These are phyloP conservation scores for Phrynocephalus versicolor DNA, from an alignment of 2,113 vertebrate species.

Conservation along the genomic window DNA sequence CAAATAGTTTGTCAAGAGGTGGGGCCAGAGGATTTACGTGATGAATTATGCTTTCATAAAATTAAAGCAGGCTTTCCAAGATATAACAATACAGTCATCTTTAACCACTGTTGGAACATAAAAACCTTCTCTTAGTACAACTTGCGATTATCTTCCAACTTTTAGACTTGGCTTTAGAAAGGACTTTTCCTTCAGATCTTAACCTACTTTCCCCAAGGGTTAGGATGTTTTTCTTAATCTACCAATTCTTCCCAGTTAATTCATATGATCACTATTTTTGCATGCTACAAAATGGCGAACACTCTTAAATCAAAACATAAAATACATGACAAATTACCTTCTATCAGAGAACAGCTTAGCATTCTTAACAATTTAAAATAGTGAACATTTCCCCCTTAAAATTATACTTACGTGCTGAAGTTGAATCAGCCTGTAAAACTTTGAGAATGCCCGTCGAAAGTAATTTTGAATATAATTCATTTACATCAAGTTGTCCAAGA, in stretches of 20 bases:
- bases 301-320: not conserved
- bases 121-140: too few species aligned
- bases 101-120: not conserved
- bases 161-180: conserved; percentile 18
- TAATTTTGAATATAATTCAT: conserved; percentile 92
- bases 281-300: not conserved
- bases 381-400: not conserved
- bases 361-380: not conserved
- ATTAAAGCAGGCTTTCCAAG: not conserved
- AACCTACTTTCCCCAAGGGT: too few species aligned
- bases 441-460: conserved; percentile 92
- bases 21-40: not conserved
- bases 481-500: conserved; percentile 95
- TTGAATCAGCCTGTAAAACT: conserved; percentile 76
- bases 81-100: not conserved
- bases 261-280: too few species aligned
- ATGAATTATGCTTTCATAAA: not conserved
- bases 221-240: not conserved
- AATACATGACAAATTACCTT: too few species aligned
- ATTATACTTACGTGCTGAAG: conserved; percentile 69
- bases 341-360: not conserved
- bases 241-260: not conserved
- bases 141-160: not conserved
- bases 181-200: not conserved
- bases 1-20: not conserved